Evolutionary conservation across 2,888 invertebrate genomes (phyloP).

Genomic region (Neoitamus cyanurus): DNA sequence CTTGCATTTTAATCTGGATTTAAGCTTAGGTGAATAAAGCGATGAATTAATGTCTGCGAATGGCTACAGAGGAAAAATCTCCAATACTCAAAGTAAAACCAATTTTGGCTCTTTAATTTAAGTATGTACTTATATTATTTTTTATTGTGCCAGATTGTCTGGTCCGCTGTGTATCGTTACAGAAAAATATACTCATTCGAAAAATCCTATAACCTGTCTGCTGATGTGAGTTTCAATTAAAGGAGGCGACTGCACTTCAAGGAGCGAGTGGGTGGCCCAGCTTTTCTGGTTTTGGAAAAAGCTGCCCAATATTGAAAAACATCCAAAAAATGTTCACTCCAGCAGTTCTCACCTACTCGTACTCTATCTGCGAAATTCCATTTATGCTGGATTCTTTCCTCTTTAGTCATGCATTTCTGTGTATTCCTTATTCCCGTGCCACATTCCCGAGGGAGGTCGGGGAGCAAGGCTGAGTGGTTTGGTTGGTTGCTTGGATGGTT

Average conservation of each 20-base stretch:
- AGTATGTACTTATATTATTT: no score
- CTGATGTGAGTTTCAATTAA: background rate
- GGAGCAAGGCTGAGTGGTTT: constrained; percentile 12
- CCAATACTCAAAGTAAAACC: no score
- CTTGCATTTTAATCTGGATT: no score
- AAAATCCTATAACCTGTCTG: no score
- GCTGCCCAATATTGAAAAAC: background rate
- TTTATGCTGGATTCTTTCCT: constrained; percentile 8
- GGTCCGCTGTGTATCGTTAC: no score
- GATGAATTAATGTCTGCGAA: no score
- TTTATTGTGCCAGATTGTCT: no score
- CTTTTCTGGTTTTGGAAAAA: background rate
- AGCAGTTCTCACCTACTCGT: constrained; percentile 19
- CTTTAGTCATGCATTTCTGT: constrained; percentile 34
- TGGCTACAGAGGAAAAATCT: no score
- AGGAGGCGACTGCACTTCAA: background rate
- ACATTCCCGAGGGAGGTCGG: background rate
- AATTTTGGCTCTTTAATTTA: no score
- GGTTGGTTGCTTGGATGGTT: constrained; percentile 2
- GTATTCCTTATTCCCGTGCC: constrained; percentile 22
- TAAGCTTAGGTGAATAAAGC: no score
- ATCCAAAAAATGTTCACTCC: background rate
- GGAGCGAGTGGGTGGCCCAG: no score
- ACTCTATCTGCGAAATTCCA: constrained; percentile 16
- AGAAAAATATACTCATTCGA: no score